Percentiles rank a stretch among this genome's conserved stretches.
Conservation (phyloP, 2,113 vertebrate species). For the Danionella cerebrum region DNA sequence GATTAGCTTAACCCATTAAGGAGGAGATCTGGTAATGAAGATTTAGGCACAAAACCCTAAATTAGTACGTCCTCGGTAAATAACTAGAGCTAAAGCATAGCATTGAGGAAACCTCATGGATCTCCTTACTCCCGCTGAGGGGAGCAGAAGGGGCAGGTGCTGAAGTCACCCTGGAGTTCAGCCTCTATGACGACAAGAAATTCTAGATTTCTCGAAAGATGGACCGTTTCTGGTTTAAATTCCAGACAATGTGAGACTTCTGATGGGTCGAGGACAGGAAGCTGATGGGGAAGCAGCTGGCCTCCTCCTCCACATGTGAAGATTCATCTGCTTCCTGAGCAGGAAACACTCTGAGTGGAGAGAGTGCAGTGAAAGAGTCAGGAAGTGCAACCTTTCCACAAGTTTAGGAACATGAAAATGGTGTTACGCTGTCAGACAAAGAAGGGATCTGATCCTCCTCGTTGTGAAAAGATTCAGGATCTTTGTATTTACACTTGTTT, state of each 20-base stretch:
- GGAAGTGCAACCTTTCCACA: not conserved
- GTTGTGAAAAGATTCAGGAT: no score
- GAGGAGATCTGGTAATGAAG: no score
- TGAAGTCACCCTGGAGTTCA: not conserved
- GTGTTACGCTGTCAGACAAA: no score
- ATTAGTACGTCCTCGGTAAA: no score
- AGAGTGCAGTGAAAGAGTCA: not conserved
- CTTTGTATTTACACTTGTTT: no score
- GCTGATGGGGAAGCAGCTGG: slow-evolving; percentile 8
- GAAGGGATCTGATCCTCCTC: no score
- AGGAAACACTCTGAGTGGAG: slow-evolving; percentile 37
- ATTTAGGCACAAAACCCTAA: no score
- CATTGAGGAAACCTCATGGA: not conserved
- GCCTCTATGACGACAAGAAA: not conserved
- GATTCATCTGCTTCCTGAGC: slow-evolving; percentile 42
- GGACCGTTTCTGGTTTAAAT: no score
- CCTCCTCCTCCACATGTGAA: not conserved
- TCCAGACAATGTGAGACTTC: no score
- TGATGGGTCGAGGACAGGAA: slow-evolving; percentile 10
- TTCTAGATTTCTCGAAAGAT: not conserved
- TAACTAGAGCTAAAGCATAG: not conserved
- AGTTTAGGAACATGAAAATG: slow-evolving; percentile 15
- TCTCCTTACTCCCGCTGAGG: not conserved
- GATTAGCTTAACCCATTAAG: no score
- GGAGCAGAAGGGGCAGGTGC: not conserved